Evolutionary conservation across 2,113 vertebrate species (phyloP), one percentile per base, ranked within the genome.

Genomic region (Otus sunia): DNA sequence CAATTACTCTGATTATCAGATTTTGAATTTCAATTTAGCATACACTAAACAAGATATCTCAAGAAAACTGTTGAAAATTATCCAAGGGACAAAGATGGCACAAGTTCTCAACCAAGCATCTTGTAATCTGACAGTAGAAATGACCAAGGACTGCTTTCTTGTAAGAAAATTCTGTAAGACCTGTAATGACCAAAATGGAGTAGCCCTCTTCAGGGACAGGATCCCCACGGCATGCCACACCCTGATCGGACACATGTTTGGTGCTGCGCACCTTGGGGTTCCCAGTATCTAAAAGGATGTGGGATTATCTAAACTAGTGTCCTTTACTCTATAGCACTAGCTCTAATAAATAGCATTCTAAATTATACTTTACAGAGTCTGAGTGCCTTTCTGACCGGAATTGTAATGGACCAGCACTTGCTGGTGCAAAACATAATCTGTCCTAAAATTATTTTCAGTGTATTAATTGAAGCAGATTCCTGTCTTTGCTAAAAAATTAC

Each of bases 211-310:
- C 25, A 36, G 22, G 8, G 16, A 23, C 34, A 18, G 43, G 49
- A 63, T 29, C 17, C 2, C 2, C 16, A 16, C 0, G 4, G 11
- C 3, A 15, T 9, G 2, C 26, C 15, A 22, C 9, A n/a, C 5
- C 14, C 5, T 21, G 26, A 39, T 10, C 16, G 4, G 56, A 30
- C 22, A 10, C 21, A 10, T 1, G 0, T 5, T 27, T 15, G 12
- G 11, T 76, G 53, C 37, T 53, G 49, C 4, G 1, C 3, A 9
- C 17, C 17, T 56, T 1, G 0, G 30, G 23, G 12, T 43, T 68
- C 10, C 52, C 7, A 10, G 10, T 3, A 11, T 26, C 23, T 30
- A 22, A 86, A 66, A 45, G 10, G 9, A 41, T 4, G 3, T 30
- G 14, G 6, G 56, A n/a, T 62, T 47, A 47, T 26, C 36, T 67